Base-by-base conservation (phyloP, 2,797 vertebrate species). In the Limnodromus scolopaceus region DNA sequence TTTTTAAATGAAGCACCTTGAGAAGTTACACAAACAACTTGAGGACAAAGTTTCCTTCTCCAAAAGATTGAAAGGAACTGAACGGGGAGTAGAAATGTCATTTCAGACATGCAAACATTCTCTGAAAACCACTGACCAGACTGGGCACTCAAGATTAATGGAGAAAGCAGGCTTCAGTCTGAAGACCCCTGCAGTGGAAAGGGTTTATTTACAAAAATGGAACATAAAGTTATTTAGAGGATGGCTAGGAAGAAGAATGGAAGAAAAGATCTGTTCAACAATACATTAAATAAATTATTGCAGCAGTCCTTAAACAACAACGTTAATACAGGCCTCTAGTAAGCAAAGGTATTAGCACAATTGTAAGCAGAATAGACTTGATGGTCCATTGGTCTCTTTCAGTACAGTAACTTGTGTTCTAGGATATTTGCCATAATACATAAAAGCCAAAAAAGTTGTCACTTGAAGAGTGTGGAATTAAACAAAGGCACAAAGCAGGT, bases 381-480 rank as follows among this genome's bases (percentile, higher is more conserved):
- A 93, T 92, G 92, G 84, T 97, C 94, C 95, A 94, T 7, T 96
- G 78, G 86, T 96, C 90, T 86, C 79, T 83, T 94, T 89, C 86
- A 89, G 96, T 66, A 74, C 74, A 77, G 78, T 80, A 96, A 96
- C 84, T 75, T 74, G 84, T 93, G 94, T 97, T 96, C 95, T 80
- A 95, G 93, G 85, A 93, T 95, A 96, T 96, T 96, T 97, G 77
- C 95, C 95, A 91, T 82, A 64, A 89, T 11, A 96, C 87, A 96
- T 71, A 87, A 87, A 96, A 84, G 96, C 66, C 74, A 96, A 91
- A 94, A 91, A 92, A 51, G n/a, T 16, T 68, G 64, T 65, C 20
- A 69, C 51, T 75, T 71, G 87, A 84, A 61, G 90, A 91, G 15
- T 34, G 68, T 78, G 64, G 81, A 92, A 80, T 85, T 89, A 95